These are phyloP conservation scores for Allacma fusca DNA, from an alignment of 2,888 invertebrate species.

Conservation along the genomic window DNA sequence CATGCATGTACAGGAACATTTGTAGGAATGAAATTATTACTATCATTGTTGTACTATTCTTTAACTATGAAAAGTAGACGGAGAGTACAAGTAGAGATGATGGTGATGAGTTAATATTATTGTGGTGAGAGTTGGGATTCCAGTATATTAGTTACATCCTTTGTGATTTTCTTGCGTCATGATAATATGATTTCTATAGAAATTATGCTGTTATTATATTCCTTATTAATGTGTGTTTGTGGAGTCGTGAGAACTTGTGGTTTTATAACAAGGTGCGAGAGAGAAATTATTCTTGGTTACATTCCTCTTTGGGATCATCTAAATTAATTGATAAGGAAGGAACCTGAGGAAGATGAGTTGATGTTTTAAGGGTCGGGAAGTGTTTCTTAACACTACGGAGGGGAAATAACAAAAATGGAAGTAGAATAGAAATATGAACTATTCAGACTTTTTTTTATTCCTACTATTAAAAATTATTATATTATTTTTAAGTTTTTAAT, in stretches of 20 bases:
- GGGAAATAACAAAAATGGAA: too few species aligned
- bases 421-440: too few species aligned
- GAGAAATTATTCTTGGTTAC: background rate
- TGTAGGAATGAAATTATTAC: too few species aligned
- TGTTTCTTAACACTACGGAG: too few species aligned
- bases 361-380: too few species aligned
- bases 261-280: background rate
- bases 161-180: background rate
- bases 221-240: background rate
- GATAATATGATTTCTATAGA: background rate
- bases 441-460: too few species aligned
- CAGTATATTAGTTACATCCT: conserved; percentile 9
- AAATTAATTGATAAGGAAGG: background rate
- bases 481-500: too few species aligned
- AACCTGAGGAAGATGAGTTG: background rate
- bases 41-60: too few species aligned
- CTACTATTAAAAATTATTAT: too few species aligned
- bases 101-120: conserved; percentile 12
- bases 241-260: conserved; percentile 4
- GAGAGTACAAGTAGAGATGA: too few species aligned
- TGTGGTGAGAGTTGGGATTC: conserved; percentile 12
- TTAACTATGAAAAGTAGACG: too few species aligned
- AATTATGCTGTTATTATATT: background rate
- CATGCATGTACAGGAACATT: too few species aligned
- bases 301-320: background rate